These are phyloP conservation scores for Globodera rostochiensis DNA, from an alignment of 1,140 invertebrate species.

Conservation along the genomic window DNA sequence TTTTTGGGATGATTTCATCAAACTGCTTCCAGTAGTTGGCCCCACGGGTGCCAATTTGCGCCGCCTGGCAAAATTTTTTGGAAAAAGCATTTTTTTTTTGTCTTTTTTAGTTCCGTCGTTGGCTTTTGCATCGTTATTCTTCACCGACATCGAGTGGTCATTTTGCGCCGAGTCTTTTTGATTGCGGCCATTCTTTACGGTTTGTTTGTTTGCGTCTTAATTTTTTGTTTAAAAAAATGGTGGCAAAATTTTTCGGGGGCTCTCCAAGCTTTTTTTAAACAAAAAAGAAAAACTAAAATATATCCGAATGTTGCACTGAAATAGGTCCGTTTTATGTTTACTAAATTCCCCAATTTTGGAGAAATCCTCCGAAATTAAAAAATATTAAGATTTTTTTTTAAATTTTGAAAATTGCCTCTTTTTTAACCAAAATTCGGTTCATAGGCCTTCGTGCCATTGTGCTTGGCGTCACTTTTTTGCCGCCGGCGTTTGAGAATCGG, in stretches of 20 bases:
- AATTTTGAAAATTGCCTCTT: constrained; percentile 30
- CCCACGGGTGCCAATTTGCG: too few species aligned
- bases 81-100: constrained; percentile 13
- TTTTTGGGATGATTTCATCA: too few species aligned
- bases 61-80: too few species aligned
- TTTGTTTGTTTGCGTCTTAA: background rate
- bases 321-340: too few species aligned
- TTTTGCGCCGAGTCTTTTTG: constrained; percentile 59
- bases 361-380: too few species aligned
- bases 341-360: too few species aligned
- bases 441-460: constrained; percentile 55
- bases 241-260: background rate
- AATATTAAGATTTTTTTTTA: too few species aligned
- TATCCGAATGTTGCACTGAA: too few species aligned
- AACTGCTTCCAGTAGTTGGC: too few species aligned
- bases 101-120: constrained; percentile 55
- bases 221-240: background rate
- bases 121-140: constrained; percentile 61
- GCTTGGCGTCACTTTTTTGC: constrained; percentile 62
- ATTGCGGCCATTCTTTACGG: constrained; percentile 54
- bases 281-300: background rate
- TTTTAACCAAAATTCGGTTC: background rate
- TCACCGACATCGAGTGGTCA: constrained; percentile 58
- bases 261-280: constrained; percentile 8
- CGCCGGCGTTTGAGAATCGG: constrained; percentile 62